Evolutionary conservation across 2,797 vertebrate species (phyloP).

Genomic region (Acridotheres tristis): DNA sequence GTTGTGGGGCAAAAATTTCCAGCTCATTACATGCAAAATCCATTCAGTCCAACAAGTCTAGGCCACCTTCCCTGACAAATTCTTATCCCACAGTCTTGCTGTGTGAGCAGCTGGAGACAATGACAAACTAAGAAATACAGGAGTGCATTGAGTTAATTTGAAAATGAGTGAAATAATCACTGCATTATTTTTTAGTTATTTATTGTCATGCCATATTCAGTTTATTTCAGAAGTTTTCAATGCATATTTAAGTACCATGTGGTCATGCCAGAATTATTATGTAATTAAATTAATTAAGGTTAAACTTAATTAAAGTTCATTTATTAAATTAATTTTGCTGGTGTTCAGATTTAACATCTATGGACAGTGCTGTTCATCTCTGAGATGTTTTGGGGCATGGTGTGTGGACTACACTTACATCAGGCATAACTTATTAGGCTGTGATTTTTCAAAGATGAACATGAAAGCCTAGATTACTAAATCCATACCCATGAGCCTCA

Average conservation of each 20-base stretch:
- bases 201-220: not conserved
- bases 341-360: not conserved
- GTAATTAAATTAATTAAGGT: not conserved
- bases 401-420: not conserved
- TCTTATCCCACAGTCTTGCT: not conserved
- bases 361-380: not conserved
- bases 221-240: not conserved
- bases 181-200: not conserved
- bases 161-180: not conserved
- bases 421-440: not conserved
- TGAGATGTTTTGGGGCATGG: not conserved
- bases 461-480: not conserved
- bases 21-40: fast-evolving
- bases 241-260: not conserved
- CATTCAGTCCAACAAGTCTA: not conserved
- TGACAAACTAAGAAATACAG: not conserved
- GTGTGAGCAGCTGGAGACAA: not conserved
- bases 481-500: not conserved
- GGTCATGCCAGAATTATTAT: not conserved
- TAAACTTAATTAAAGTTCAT: not conserved
- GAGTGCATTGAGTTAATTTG: not conserved
- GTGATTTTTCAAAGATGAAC: not conserved
- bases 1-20: not conserved
- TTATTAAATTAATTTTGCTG: not conserved
- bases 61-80: not conserved